These are phyloP conservation scores for Felis chaus DNA, from an alignment of 2,113 vertebrate genomes.

Conservation along the genomic window DNA sequence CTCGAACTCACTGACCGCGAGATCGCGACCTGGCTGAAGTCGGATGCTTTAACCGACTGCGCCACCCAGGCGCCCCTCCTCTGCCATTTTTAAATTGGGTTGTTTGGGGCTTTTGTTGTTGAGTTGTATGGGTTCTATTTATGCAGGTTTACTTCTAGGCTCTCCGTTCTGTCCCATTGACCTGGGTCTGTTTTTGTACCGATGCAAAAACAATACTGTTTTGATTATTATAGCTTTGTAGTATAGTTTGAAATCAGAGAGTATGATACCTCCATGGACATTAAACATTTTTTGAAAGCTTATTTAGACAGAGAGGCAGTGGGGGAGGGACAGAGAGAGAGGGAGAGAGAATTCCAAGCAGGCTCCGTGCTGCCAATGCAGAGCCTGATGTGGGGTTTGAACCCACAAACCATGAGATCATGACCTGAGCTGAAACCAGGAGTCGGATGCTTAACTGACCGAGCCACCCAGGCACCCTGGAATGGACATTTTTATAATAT, in stretches of 20 bases:
- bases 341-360: too few relatives aligned
- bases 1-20: too few relatives aligned
- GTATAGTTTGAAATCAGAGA: neutral
- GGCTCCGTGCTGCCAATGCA: neutral
- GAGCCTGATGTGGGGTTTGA: neutral
- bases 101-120: neutral
- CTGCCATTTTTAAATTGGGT: neutral
- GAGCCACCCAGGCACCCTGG: neutral
- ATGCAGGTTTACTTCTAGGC: neutral
- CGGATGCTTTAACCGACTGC: too few relatives aligned
- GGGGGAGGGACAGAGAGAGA: neutral
- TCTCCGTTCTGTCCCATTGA: neutral
- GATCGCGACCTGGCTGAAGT: too few relatives aligned
- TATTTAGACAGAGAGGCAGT: neutral
- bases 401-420: neutral
- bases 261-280: neutral
- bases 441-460: neutral
- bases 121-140: neutral
- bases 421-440: neutral
- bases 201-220: neutral
- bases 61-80: neutral
- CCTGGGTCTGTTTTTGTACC: neutral
- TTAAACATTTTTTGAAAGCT: neutral
- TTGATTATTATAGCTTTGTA: neutral
- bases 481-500: neutral